Evolutionary conservation across 23 tunicate species (phyloP).

Genomic region (Styela clava): DNA sequence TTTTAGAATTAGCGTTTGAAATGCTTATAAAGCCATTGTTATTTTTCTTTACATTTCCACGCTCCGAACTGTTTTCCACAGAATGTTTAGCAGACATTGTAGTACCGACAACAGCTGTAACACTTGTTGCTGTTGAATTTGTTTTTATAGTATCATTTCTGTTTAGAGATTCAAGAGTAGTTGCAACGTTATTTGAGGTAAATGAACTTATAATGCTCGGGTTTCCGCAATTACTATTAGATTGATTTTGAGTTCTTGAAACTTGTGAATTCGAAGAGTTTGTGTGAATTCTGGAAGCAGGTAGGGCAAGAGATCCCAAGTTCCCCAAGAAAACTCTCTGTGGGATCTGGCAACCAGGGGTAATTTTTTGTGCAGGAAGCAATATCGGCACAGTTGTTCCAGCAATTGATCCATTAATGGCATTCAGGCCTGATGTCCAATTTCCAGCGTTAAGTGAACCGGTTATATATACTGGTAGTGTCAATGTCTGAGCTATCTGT

Average conservation of each 20-base stretch:
- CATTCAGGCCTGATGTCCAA: background rate
- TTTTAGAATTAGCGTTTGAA: background rate
- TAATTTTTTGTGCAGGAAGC: conserved; percentile 3
- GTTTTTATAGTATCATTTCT: no score
- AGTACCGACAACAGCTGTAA: background rate
- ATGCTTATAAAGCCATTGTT: background rate
- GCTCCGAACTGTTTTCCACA: background rate
- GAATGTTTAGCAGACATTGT: background rate
- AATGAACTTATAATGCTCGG: no score
- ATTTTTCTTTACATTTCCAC: background rate
- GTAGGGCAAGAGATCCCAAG: background rate
- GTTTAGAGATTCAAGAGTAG: no score
- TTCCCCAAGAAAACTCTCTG: background rate
- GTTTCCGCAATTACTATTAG: background rate
- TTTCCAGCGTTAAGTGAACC: conserved; percentile 1
- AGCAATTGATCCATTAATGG: background rate
- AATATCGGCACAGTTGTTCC: conserved; percentile 9
- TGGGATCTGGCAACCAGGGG: background rate
- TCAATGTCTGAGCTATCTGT: background rate
- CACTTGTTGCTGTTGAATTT: background rate
- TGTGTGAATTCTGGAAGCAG: background rate
- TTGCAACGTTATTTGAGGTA: background rate
- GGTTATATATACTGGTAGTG: conserved; percentile 19
- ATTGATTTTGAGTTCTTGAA: background rate
- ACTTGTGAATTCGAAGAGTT: background rate